Conservation (phyloP, 2,888 invertebrate genomes). For the Theodoxus fluviatilis region DNA sequence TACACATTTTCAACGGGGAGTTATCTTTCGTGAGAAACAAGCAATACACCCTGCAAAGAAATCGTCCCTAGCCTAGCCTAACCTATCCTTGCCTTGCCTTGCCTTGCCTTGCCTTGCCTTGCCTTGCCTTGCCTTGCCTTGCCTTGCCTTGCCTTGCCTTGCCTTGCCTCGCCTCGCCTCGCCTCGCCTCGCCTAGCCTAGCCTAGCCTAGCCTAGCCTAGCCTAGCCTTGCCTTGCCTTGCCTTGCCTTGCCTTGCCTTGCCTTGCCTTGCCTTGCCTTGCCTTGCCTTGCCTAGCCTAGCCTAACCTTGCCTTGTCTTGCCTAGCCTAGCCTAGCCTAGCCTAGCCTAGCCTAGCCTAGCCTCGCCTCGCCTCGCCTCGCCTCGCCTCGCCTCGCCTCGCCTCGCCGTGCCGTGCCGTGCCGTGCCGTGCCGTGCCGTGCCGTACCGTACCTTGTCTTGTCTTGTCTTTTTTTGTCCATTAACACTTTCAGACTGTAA, state of each 20-base stretch:
- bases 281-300: background rate
- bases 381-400: too few species aligned
- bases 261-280: slow-evolving; percentile 1
- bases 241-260: background rate
- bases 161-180: background rate
- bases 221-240: background rate
- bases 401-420: background rate
- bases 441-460: too few species aligned
- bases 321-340: background rate
- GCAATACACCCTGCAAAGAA: too few species aligned
- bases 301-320: background rate
- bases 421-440: too few species aligned
- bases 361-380: background rate
- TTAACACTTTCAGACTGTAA: too few species aligned
- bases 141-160: background rate
- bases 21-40: background rate
- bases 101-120: background rate
- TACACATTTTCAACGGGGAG: too few species aligned
- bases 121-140: background rate
- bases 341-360: background rate
- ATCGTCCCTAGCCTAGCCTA: too few species aligned
- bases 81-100: background rate
- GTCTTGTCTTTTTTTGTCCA: too few species aligned
- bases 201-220: background rate
- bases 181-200: background rate